Conservation (phyloP, 2,888 invertebrate genomes). For the Tubulanus polymorphus region DNA sequence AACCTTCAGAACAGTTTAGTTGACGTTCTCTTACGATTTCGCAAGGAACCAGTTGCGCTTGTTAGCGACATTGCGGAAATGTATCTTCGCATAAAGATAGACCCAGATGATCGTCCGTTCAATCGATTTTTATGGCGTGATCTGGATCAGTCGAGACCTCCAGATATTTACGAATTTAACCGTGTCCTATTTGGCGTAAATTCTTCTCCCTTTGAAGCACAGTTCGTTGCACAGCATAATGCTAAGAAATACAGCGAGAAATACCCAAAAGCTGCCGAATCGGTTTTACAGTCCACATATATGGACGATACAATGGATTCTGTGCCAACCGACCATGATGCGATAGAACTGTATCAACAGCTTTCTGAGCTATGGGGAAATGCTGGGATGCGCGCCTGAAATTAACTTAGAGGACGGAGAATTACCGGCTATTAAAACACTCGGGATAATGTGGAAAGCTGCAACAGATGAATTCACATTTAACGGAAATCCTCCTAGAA, state of each 20-base stretch:
- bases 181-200: slow-evolving; percentile 10
- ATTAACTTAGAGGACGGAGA: slow-evolving; percentile 12
- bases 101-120: neutral
- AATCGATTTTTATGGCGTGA: slow-evolving; percentile 1
- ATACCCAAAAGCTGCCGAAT: slow-evolving; percentile 12
- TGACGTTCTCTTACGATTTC: slow-evolving; percentile 10
- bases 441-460: slow-evolving; percentile 19
- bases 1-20: slow-evolving; percentile 10
- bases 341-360: slow-evolving; percentile 15
- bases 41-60: slow-evolving; percentile 8
- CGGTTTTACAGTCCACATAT: slow-evolving; percentile 22
- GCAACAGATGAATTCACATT: slow-evolving; percentile 17
- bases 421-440: slow-evolving; percentile 19
- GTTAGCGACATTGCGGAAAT: slow-evolving; percentile 6
- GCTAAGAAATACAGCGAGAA: neutral
- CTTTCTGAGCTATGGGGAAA: slow-evolving; percentile 4
- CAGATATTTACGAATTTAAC: slow-evolving; percentile 8
- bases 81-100: slow-evolving; percentile 1
- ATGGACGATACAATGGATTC: slow-evolving; percentile 24
- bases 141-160: neutral
- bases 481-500: neutral
- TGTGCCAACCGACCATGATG: slow-evolving; percentile 12
- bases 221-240: slow-evolving; percentile 10
- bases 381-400: slow-evolving; percentile 10
- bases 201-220: slow-evolving; percentile 11